Percentiles rank a stretch among this genome's conserved stretches.
These are phyloP conservation scores for Ostrea edulis DNA, from an alignment of 1,140 invertebrate genomes.

Conservation along the genomic window DNA sequence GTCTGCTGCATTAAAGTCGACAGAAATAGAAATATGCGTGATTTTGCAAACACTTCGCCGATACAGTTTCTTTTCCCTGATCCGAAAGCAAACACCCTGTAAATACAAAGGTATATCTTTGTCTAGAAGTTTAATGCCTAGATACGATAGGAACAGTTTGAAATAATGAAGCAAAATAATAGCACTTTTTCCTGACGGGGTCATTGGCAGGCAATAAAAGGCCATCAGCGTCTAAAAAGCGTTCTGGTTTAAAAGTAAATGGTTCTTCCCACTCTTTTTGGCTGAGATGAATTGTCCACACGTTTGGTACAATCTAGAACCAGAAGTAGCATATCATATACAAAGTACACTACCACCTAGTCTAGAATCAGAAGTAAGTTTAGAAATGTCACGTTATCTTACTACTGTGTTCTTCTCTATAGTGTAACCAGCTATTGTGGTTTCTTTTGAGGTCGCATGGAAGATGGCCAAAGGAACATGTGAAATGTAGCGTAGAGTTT, in stretches of 20 bases:
- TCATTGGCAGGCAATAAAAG: no score
- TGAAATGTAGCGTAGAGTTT: conserved; percentile 18
- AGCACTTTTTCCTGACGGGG: conserved; percentile 1
- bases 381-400: neutral
- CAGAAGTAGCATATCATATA: neutral
- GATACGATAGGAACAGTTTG: neutral
- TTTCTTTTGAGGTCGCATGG: neutral
- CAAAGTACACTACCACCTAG: no score
- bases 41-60: conserved; percentile 34
- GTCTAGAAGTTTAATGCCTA: neutral
- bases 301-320: neutral
- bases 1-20: neutral
- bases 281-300: conserved; percentile 11
- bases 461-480: neutral
- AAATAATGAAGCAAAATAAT: neutral
- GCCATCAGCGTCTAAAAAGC: conserved; percentile 3
- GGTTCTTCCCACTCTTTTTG: conserved; percentile 8
- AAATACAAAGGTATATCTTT: neutral
- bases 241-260: conserved; percentile 18
- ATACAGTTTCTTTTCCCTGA: conserved; percentile 16
- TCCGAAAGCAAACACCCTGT: neutral
- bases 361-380: neutral
- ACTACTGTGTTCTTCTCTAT: conserved; percentile 13
- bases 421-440: neutral
- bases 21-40: conserved; percentile 2